Base-by-base conservation (phyloP, 2,888 invertebrate species). In the Sarcophaga caerulescens region DNA sequence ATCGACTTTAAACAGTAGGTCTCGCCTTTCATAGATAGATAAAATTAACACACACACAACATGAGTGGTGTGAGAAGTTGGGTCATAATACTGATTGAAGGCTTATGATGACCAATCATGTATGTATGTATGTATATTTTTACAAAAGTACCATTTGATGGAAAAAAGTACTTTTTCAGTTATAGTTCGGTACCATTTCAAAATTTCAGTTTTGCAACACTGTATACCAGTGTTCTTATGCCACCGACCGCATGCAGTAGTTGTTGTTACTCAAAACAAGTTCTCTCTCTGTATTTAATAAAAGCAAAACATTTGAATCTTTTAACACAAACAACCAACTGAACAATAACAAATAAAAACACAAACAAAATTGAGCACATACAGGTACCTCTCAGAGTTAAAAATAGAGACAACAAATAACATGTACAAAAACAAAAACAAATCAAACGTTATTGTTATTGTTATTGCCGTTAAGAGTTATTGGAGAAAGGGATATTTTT, bases 241-340 rank as follows among this genome's bases (percentile, higher is more conserved):
- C 59, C 14, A 4, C 52, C 19, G 21, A 35, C 35, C 8, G 25
- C 25, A 45, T 19, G 47, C 47, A 47, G 11, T 11, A 14, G 47
- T 52, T 14, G 17, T 52, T 52, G 52, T 35, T 59, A n/a, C 59
- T 47, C 47, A 45, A 78, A 75, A 73, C 79, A 79, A 68, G 52
- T 52, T 3, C 14, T 52, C 35, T 35, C 35, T 35, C 8, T 35
- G 1, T 35, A 2, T 35, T 35, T 35, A 35, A 17, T 52, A 12
- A 52, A 52, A 52, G 52, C 52, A 52, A 52, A 52, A 5, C 52
- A 52, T 52, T 35, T 47, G 14, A 47, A 47, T 47, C 47, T 12
- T 47, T 35, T 35, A 35, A 1, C 1, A 35, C 35, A 47, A 62
- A 62, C 6, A 10, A 62, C 45, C 44, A 19, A 19, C 21, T n/a